These are phyloP conservation scores for Tetanocera ferruginea DNA, from an alignment of 2,888 invertebrate genomes.

Conservation along the genomic window DNA sequence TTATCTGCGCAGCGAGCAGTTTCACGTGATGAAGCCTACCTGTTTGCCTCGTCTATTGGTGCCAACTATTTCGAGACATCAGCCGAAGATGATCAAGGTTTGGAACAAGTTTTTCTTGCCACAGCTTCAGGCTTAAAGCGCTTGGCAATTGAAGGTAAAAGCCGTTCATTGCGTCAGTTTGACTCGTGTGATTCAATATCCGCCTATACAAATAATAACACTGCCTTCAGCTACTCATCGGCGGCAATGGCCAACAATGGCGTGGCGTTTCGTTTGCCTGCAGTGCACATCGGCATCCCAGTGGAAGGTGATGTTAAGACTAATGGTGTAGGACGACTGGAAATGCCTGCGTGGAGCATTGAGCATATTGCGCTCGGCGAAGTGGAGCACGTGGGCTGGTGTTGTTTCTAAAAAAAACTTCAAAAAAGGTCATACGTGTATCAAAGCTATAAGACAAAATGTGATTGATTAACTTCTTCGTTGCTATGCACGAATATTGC, in stretches of 20 bases:
- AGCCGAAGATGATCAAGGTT: constrained; percentile 82
- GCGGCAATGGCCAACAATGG: constrained; percentile 54
- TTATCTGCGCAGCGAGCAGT: constrained; percentile 77
- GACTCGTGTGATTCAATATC: constrained; percentile 72
- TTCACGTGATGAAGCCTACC: constrained; percentile 77
- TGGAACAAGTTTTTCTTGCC: constrained; percentile 80
- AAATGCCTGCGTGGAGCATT: constrained; percentile 76
- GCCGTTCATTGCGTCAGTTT: constrained; percentile 74
- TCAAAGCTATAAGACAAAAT: neutral
- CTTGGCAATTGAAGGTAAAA: constrained; percentile 71
- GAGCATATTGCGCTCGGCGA: constrained; percentile 79
- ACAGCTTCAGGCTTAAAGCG: constrained; percentile 76
- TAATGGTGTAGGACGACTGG: constrained; percentile 76
- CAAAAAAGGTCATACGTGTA: neutral
- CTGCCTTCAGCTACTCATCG: constrained; percentile 59
- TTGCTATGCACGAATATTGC: neutral
- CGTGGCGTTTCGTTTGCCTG: constrained; percentile 63
- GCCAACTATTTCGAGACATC: constrained; percentile 89
- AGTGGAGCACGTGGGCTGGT: constrained; percentile 73
- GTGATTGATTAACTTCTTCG: neutral
- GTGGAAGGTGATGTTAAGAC: constrained; percentile 73
- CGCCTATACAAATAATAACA: constrained; percentile 62
- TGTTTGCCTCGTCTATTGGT: constrained; percentile 85
- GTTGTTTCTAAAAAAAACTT: constrained; percentile 71
- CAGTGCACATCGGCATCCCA: constrained; percentile 66